Base-by-base conservation (phyloP, 2,797 vertebrate genomes). In the Mormyrops boulengeri region DNA sequence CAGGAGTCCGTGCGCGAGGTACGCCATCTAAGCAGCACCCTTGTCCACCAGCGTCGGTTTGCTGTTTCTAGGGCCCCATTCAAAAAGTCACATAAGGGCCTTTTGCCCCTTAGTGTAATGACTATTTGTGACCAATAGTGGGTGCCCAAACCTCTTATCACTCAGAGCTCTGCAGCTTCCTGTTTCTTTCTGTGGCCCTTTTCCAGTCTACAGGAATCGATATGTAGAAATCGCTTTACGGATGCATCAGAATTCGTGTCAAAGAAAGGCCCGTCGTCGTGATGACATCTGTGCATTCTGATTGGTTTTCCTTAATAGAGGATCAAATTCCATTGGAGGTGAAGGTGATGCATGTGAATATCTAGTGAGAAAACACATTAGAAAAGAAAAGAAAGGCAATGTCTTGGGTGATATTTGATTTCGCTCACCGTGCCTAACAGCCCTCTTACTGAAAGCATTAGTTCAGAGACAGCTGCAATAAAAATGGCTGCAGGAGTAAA, bases 1-100 rank as follows among this genome's bases (percentile, higher is more conserved):
- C 96, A 97, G 91, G 96, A 96, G 17, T 96, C 97, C 85, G 95
- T 95, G 89, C 93, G 94, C 14, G 96, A 98, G 97, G 98, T 98
- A 91, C 95, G 93, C 6, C 77, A 1, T 22, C 34, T 9, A 3
- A 47, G 19, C 17, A n/a, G 77, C 5, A 19, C 17, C 66, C 30
- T 66, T 8, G 60, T 62, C 22, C 22, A 1, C 60, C 60, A 1
- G 8, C 7, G n/a, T 9, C 7, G 2, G 8, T 62, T 69, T 14
- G 3, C 26, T 2, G 1, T 14, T 34, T 14, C 0, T 69, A 11
- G 11, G 62, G 3, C 9, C 30, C 30, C 11, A 38, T 73, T 73
- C 30, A 34, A 73, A 73, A 73, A 14, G 26, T 38, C 30, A 38
- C 4, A 19, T 19, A 19, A 57, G 55, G 50, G 55, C 17, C 4